phyloP scores from a whole-genome alignment of 2,888 invertebrate species.

The Peribatodes rhomboidaria region DNA sequence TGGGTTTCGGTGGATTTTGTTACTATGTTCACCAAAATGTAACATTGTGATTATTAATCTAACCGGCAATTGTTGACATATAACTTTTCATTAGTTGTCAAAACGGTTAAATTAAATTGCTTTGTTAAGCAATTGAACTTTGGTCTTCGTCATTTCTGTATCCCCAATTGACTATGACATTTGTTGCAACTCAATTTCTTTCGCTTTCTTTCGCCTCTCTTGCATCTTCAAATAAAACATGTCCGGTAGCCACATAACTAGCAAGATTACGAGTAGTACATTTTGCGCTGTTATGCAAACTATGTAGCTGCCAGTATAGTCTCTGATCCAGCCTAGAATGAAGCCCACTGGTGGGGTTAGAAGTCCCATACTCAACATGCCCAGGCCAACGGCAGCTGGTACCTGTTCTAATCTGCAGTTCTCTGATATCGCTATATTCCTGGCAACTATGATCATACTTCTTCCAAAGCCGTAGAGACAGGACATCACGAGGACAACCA shows the following conservation, averaged over 20 bases:
- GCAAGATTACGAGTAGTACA: conserved; percentile 81
- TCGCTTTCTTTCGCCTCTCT: conserved; percentile 61
- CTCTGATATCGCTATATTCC: conserved; percentile 90
- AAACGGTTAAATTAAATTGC: too few relatives aligned
- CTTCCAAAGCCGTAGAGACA: conserved; percentile 90
- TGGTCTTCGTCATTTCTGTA: background rate
- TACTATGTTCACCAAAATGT: too few relatives aligned
- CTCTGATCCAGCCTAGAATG: conserved; percentile 89
- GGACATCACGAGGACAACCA: conserved; percentile 83
- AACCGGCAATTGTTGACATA: too few relatives aligned
- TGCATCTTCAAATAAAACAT: conserved; percentile 72
- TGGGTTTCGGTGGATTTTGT: too few relatives aligned
- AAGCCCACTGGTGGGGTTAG: conserved; percentile 89
- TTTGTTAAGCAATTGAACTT: too few relatives aligned
- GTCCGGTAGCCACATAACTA: conserved; percentile 87
- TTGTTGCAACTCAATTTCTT: conserved; percentile 53
- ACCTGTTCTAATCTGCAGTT: conserved; percentile 86
- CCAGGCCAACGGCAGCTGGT: conserved; percentile 90
- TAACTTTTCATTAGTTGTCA: too few relatives aligned
- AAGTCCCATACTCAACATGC: conserved; percentile 90
- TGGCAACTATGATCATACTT: conserved; percentile 91
- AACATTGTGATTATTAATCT: too few relatives aligned
- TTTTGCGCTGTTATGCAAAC: conserved; percentile 89
- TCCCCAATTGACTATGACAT: conserved; percentile 48
- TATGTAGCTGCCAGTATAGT: conserved; percentile 88